Percentiles rank a stretch among this genome's conserved stretches.
phyloP scores from a whole-genome alignment of 2,113 vertebrate species.

The Platysternon megacephalum region DNA sequence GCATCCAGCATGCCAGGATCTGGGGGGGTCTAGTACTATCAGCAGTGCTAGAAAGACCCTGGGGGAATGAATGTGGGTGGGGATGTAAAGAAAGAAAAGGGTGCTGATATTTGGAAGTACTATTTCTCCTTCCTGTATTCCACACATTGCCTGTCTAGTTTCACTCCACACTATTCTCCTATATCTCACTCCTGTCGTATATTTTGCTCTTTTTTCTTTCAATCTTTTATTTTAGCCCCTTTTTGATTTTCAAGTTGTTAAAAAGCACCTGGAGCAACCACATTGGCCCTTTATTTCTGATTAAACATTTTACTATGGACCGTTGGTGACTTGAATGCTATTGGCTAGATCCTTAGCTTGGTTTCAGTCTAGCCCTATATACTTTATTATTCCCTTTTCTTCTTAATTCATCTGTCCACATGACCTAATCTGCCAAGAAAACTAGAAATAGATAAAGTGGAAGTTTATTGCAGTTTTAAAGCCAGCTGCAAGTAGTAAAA shows the following conservation, averaged over 20 bases:
- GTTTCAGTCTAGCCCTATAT: not conserved
- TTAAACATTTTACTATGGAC: not conserved
- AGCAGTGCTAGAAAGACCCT: no score
- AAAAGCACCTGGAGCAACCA: not conserved
- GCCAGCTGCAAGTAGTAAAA: not conserved
- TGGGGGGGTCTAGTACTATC: no score
- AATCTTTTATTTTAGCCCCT: not conserved
- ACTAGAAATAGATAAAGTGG: not conserved
- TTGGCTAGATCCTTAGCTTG: not conserved
- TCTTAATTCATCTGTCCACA: not conserved
- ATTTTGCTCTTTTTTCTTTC: not conserved
- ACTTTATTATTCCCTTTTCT: not conserved
- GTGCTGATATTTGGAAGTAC: no score
- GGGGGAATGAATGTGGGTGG: no score
- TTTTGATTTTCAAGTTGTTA: not conserved
- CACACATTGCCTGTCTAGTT: not conserved
- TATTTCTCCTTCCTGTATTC: no score
- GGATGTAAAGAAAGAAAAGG: no score
- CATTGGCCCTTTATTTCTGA: not conserved
- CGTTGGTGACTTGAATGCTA: not conserved
- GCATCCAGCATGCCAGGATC: no score
- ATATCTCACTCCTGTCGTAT: not conserved
- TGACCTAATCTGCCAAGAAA: not conserved
- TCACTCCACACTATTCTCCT: not conserved
- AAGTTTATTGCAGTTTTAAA: not conserved